Base-by-base conservation (phyloP, 2,888 invertebrate genomes). In the Bedellia somnulentella region DNA sequence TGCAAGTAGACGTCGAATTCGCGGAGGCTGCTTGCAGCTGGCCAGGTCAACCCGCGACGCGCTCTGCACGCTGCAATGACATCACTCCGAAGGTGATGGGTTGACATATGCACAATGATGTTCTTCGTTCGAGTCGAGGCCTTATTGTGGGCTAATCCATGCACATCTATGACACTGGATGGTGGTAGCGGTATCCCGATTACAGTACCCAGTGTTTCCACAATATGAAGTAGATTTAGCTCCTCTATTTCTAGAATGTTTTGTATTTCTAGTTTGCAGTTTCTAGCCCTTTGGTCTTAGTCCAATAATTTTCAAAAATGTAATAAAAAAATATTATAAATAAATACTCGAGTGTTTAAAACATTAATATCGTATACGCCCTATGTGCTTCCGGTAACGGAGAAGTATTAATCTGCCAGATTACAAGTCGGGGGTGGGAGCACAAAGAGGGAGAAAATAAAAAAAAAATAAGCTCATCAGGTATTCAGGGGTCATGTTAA, bases 201-300 rank as follows among this genome's bases (percentile, higher is more conserved):
- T 8, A 28, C 24, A n/a, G 15, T 16, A 2, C 32, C 24, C 4
- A 32, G 15, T 5, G 27, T 24, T 14, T 27, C 28, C 4, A 28
- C 23, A 9, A 28, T 11, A 11, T 24, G 16, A 6, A 32, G 8
- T 8, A 32, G 15, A 18, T 28, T 32, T 17, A 28, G 27, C 3
- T 17, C 24, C 10, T 28, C 16, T 17, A 16, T 22, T 32, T 32
- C 32, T 5, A 28, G 32, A 5, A 32, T 12, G 17, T 32, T 32
- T 28, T 32, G 32, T 2, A 32, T 23, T 18, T 32, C 32, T 15
- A 32, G 9, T 14, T 32, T 28, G 10, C 27, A 26, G 5, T 13
- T 2, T 8, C 31, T 9, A 8, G 31, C 13, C n/a, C 23, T 26
- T 27, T 31, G 31, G 4, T 31, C 31, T 10, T 22, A n/a, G 11